Conservation (phyloP, 2,888 invertebrate genomes). For the Nephrocerus scutellatus region DNA sequence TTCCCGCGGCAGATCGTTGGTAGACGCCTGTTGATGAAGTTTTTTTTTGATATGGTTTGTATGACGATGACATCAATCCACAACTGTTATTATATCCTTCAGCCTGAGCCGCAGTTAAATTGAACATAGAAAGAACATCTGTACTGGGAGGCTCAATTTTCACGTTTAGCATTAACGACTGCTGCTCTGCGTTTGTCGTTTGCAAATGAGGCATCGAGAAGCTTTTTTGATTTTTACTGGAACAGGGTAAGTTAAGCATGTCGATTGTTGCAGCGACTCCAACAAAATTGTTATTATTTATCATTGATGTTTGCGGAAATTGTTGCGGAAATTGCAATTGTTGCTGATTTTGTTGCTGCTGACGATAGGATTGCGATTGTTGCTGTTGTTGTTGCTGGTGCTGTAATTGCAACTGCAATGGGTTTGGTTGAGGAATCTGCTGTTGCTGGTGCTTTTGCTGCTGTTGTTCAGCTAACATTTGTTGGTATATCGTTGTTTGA, state of each 20-base stretch:
- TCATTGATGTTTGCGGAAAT: conserved; percentile 26
- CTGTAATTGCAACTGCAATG: conserved; percentile 26
- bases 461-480: conserved; percentile 45
- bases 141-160: conserved; percentile 36
- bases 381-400: conserved; percentile 21
- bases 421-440: conserved; percentile 30
- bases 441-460: conserved; percentile 27
- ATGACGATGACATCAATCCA: conserved; percentile 28
- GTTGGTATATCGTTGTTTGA: conserved; percentile 48
- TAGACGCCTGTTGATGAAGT: conserved; percentile 42
- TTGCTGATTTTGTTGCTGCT: conserved; percentile 19
- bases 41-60: conserved; percentile 41
- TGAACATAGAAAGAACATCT: conserved; percentile 36
- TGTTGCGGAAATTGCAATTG: conserved; percentile 27
- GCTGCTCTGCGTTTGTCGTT: conserved; percentile 2
- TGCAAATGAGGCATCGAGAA: conserved; percentile 2
- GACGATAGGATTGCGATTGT: conserved; percentile 18
- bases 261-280: too few species aligned
- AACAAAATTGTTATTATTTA: too few species aligned
- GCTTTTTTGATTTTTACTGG: conserved; percentile 23
- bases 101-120: too few species aligned
- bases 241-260: conserved; percentile 22
- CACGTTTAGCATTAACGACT: conserved; percentile 29
- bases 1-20: conserved; percentile 16
- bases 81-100: conserved; percentile 8